Evolutionary conservation across 2,113 vertebrate species (phyloP).

Genomic region (Haplochromis vanheusdeni): DNA sequence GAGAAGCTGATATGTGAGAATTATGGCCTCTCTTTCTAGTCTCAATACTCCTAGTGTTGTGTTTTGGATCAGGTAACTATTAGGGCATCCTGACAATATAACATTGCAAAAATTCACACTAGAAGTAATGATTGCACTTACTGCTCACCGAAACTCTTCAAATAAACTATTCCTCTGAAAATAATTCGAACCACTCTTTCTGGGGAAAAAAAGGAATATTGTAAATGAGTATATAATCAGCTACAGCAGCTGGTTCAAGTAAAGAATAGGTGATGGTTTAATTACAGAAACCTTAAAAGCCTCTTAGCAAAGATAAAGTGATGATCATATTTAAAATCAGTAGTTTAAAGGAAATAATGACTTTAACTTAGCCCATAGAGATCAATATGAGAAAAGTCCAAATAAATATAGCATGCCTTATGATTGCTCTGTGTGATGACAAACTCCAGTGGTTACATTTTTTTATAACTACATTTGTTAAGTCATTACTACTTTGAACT

Average conservation of each 20-base stretch:
- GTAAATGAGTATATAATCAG: not conserved
- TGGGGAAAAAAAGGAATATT: rapidly evolving
- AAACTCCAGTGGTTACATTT: not conserved
- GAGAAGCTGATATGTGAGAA: not conserved
- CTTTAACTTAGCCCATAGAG: not conserved
- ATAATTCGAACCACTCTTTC: not conserved
- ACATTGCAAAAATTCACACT: not conserved
- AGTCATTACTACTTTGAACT: not conserved
- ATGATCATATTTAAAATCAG: not conserved
- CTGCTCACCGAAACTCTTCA: not conserved
- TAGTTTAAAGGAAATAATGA: not conserved
- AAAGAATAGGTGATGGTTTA: not conserved
- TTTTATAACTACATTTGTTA: not conserved
- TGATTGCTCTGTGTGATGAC: not conserved
- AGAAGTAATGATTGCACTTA: not conserved
- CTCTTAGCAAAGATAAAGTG: not conserved
- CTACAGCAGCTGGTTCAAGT: not conserved
- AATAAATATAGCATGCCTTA: not conserved
- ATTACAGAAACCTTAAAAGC: not conserved
- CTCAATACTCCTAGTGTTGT: not conserved
- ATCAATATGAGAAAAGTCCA: not conserved
- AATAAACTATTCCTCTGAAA: not conserved
- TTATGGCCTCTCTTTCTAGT: not conserved
- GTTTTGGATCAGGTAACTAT: not conserved
- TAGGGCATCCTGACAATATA: not conserved